Conservation (phyloP, 2,888 invertebrate genomes). For the Habrosyne pyritoides region DNA sequence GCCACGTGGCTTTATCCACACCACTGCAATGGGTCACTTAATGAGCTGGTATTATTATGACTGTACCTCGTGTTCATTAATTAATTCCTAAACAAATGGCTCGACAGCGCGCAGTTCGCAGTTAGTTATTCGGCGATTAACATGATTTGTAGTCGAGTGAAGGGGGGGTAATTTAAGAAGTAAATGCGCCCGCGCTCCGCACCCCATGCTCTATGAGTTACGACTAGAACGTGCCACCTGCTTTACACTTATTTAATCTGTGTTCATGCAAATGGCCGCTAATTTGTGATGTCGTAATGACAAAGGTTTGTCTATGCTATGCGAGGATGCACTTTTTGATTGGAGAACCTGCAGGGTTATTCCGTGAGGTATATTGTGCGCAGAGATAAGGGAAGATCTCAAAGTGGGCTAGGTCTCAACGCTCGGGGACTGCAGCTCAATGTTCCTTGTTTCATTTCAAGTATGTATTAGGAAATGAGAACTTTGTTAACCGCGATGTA, state of each 20-base stretch:
- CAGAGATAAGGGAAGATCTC: neutral
- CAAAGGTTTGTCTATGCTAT: neutral
- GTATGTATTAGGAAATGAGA: too few relatives aligned
- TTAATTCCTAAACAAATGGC: slow-evolving; percentile 6
- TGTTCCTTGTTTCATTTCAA: too few relatives aligned
- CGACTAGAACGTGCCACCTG: neutral
- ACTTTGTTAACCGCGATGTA: too few relatives aligned
- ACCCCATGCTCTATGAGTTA: neutral
- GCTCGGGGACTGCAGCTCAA: too few relatives aligned
- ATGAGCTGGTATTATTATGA: slow-evolving; percentile 3
- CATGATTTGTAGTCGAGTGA: slow-evolving; percentile 17
- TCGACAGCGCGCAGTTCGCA: slow-evolving; percentile 1
- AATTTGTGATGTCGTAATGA: neutral
- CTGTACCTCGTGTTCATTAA: slow-evolving; percentile 3
- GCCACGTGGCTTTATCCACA: neutral
- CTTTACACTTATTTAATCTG: neutral
- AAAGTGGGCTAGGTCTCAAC: too few relatives aligned
- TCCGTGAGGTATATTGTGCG: neutral
- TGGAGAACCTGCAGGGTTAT: too few relatives aligned
- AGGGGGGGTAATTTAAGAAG: neutral
- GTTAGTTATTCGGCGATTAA: slow-evolving; percentile 17
- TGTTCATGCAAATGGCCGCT: neutral
- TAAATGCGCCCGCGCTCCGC: neutral
- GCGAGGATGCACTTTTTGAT: too few relatives aligned
- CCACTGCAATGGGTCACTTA: neutral